phyloP scores from a whole-genome alignment of 2,797 vertebrate genomes.

The Microtus agrestis region DNA sequence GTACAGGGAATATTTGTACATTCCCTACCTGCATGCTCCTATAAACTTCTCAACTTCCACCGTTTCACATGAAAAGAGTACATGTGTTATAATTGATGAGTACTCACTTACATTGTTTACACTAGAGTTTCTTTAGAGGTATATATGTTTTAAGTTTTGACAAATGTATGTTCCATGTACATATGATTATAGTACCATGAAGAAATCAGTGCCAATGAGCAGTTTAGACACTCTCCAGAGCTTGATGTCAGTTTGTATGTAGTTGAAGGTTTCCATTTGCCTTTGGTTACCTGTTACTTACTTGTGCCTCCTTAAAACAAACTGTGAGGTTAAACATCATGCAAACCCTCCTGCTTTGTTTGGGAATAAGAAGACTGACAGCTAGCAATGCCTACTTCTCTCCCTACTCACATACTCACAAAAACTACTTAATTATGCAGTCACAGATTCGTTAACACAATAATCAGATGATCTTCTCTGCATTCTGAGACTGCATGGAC shows the following conservation, averaged over 20 bases:
- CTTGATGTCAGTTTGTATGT: neutral
- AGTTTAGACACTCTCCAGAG: neutral
- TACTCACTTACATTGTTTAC: neutral
- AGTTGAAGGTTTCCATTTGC: neutral
- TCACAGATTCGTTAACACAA: neutral
- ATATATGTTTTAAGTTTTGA: neutral
- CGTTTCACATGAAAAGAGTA: neutral
- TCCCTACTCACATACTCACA: neutral
- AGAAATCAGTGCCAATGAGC: no score
- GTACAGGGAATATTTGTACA: neutral
- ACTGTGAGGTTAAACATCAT: neutral
- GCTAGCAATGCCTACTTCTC: neutral
- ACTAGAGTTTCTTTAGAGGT: neutral
- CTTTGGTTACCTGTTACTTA: neutral
- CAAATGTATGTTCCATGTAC: neutral
- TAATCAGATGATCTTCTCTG: neutral
- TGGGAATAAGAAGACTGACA: conserved; percentile 20
- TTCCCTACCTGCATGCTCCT: rapidly evolving
- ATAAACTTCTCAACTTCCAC: rapidly evolving
- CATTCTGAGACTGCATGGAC: neutral
- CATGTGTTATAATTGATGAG: neutral
- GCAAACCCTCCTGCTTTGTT: neutral
- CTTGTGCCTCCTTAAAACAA: neutral
- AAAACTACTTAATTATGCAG: neutral
- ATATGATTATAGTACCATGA: neutral